Evolutionary conservation across 1,140 invertebrate species (phyloP).

Genomic region (Thaumatotibia leucotreta): DNA sequence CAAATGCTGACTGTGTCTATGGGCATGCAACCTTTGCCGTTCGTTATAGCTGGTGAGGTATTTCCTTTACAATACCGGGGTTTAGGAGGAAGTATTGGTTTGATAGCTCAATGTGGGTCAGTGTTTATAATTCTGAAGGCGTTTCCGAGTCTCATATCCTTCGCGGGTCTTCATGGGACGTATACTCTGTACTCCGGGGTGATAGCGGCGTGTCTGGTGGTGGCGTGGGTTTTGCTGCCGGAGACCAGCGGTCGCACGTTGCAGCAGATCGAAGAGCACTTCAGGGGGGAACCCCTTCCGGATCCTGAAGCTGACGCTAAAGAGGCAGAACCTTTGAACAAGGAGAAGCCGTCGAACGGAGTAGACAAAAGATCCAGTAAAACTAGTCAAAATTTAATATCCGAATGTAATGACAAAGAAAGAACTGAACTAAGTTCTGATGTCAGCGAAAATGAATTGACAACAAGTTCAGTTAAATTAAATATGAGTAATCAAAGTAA

Average conservation of each 20-base stretch:
- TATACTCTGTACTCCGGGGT: conserved; percentile 33
- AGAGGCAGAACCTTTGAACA: neutral
- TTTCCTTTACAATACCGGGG: conserved; percentile 49
- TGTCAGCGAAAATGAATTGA: too few relatives aligned
- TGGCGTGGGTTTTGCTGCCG: conserved; percentile 41
- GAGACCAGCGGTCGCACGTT: conserved; percentile 42
- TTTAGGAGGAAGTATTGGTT: conserved; percentile 41
- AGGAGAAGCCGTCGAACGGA: neutral
- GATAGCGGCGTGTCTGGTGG: conserved; percentile 27
- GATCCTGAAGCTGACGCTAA: neutral
- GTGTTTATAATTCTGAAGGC: conserved; percentile 41
- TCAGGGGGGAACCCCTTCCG: conserved; percentile 22
- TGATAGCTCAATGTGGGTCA: conserved; percentile 34
- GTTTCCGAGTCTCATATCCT: conserved; percentile 30
- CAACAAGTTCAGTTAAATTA: too few relatives aligned
- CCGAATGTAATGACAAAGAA: neutral
- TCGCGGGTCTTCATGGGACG: conserved; percentile 37
- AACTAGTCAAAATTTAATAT: neutral
- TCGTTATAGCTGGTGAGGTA: conserved; percentile 50
- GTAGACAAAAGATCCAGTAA: neutral
- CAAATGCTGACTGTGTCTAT: conserved; percentile 43
- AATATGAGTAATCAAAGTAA: too few relatives aligned
- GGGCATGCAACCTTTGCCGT: conserved; percentile 51
- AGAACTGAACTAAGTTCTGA: too few relatives aligned
- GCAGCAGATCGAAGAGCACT: conserved; percentile 46